Evolutionary conservation across 2,797 vertebrate species (phyloP).

Genomic region (Enteromius radiatus): DNA sequence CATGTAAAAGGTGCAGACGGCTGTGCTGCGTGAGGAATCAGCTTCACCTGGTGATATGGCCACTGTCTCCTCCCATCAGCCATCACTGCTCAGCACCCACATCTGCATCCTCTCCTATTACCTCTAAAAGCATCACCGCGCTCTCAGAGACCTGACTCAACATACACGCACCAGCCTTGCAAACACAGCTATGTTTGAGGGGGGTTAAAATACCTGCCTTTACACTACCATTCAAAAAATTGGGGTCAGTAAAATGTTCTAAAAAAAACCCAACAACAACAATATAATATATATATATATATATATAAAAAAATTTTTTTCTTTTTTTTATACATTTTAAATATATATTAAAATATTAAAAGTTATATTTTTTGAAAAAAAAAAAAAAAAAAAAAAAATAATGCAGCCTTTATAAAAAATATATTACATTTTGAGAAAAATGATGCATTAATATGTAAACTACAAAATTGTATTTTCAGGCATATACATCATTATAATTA

Average conservation of each 20-base stretch:
- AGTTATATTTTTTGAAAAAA: too few relatives aligned
- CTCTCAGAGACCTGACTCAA: constrained; percentile 37
- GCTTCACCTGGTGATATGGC: constrained; percentile 37
- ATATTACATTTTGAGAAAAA: background rate
- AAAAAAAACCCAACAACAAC: too few relatives aligned
- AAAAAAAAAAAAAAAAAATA: too few relatives aligned
- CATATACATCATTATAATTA: too few relatives aligned
- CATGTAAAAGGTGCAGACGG: constrained; percentile 46
- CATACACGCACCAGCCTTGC: background rate
- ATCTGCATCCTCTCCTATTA: constrained; percentile 57
- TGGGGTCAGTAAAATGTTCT: background rate
- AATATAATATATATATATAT: too few relatives aligned
- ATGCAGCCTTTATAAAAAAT: too few relatives aligned
- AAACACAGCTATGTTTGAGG: background rate
- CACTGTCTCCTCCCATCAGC: constrained; percentile 59
- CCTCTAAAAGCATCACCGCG: constrained; percentile 56
- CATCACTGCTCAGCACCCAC: constrained; percentile 56
- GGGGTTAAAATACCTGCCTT: background rate
- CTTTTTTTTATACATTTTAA: too few relatives aligned
- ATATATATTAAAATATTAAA: too few relatives aligned
- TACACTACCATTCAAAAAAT: background rate
- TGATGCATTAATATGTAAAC: background rate
- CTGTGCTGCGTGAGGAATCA: constrained; percentile 45
- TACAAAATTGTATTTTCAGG: background rate
- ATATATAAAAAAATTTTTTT: too few relatives aligned